phyloP scores from a whole-genome alignment of 2,113 vertebrate species.

The Indicator indicator region DNA sequence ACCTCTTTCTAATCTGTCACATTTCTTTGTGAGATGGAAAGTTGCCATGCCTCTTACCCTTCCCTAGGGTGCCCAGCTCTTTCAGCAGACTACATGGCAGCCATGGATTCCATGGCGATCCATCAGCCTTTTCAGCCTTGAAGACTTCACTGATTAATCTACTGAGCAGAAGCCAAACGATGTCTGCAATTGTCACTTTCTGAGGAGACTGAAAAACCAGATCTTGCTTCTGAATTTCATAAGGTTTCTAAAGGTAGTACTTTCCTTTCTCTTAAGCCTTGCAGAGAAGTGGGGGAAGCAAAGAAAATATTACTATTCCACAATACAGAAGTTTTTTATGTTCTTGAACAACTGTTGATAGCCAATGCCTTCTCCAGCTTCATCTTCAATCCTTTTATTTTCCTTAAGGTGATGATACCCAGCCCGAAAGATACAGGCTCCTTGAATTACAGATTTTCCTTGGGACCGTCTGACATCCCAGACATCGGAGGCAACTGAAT shows the following conservation, averaged over 20 bases:
- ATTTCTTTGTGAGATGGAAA: background rate
- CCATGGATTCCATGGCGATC: background rate
- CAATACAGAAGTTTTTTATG: background rate
- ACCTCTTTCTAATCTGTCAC: background rate
- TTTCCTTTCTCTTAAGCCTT: background rate
- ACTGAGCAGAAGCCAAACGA: background rate
- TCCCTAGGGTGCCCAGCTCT: background rate
- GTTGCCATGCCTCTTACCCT: background rate
- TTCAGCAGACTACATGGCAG: background rate
- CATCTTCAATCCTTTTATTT: background rate
- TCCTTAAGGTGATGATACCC: background rate
- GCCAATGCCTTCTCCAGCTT: background rate
- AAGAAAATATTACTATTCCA: background rate
- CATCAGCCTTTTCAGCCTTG: background rate
- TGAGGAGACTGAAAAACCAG: background rate
- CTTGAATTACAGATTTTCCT: background rate
- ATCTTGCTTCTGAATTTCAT: background rate
- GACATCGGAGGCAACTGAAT: background rate
- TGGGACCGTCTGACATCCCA: background rate
- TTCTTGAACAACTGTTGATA: background rate
- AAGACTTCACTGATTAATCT: background rate
- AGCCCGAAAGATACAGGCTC: background rate
- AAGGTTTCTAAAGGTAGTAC: background rate
- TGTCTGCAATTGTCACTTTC: background rate
- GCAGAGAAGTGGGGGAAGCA: background rate